Percentiles rank a stretch among this genome's conserved stretches.
Evolutionary conservation across 2,888 invertebrate species (phyloP).

Genomic region (Megaustenia siamemsis): DNA sequence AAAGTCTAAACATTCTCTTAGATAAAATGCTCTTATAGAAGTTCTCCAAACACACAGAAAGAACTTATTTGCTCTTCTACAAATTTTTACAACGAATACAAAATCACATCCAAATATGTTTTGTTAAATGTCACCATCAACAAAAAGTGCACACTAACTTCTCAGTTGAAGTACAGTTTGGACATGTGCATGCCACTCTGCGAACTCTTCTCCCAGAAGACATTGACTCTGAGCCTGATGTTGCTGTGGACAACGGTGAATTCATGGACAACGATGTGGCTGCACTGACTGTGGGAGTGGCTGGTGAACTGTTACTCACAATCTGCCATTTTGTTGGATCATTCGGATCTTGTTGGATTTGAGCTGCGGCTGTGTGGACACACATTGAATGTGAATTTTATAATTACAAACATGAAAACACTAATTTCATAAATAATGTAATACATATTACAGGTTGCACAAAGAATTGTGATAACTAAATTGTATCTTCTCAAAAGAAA

Average conservation of each 20-base stretch:
- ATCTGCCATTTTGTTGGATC: constrained; percentile 92
- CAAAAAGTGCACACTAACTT: constrained; percentile 70
- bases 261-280: constrained; percentile 52
- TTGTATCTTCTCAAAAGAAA: too few relatives aligned
- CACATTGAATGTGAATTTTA: neutral
- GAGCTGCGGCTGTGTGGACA: constrained; percentile 40
- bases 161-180: constrained; percentile 94
- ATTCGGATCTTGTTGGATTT: constrained; percentile 89
- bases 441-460: too few relatives aligned
- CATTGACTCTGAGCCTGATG: constrained; percentile 58
- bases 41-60: neutral
- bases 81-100: too few relatives aligned
- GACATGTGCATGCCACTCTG: constrained; percentile 97
- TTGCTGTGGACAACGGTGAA: constrained; percentile 58
- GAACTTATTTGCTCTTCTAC: too few relatives aligned
- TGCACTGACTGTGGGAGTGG: constrained; percentile 9
- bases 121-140: too few relatives aligned
- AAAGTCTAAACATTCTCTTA: too few relatives aligned
- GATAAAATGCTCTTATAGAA: too few relatives aligned
- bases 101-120: too few relatives aligned
- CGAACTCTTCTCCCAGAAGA: constrained; percentile 82
- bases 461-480: too few relatives aligned
- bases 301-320: constrained; percentile 58
- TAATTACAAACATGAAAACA: neutral
- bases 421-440: too few relatives aligned